Evolutionary conservation across 1,140 invertebrate genomes (phyloP), one percentile per base, ranked within the genome.

Genomic region (Formica selysi): DNA sequence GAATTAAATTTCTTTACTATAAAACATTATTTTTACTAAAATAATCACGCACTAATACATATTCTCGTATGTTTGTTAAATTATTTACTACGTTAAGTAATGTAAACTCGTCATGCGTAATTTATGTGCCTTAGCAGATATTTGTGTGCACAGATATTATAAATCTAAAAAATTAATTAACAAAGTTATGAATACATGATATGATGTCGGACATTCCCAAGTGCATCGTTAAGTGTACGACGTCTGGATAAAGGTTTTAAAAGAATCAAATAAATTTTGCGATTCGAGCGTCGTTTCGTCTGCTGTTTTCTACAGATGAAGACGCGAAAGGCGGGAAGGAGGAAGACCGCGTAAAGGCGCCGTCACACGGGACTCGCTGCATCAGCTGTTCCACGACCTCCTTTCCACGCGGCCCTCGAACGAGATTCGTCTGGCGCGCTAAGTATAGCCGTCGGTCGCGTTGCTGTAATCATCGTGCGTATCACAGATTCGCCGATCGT

Each of bases 381-480:
- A 87, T 90, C 90, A 91, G 89, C 90, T 88, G 90, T 90, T 90
- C 22, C 91, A 84, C 91, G 92, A 93, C 92, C 92, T 93, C 92
- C 90, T 93, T 93, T 91, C 81, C 54, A 64, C 83, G 84, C 81
- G 89, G 89, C 91, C 91, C 90, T 88, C 92, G 73, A 91, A 86
- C 84, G 86, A 92, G 92, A 92, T 92, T 93, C 86, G 91, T 92
- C 91, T 89, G 89, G 81, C 85, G 86, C 87, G 91, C 92, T 91
- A 93, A 93, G 92, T 92, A 92, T 93, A 92, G 91, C 81, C 67
- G 51, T 78, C 85, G 48, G 4, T 51, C 48, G 48, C 16, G 86
- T 89, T 91, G 92, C 87, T 89, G 87, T 86, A 92, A 92, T 93
- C 79, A 54, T 54, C 79, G 62, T 86, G 76, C 85, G 67, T 68